phyloP scores from a whole-genome alignment of 2,113 vertebrate species.

The Dasyprocta punctata region DNA sequence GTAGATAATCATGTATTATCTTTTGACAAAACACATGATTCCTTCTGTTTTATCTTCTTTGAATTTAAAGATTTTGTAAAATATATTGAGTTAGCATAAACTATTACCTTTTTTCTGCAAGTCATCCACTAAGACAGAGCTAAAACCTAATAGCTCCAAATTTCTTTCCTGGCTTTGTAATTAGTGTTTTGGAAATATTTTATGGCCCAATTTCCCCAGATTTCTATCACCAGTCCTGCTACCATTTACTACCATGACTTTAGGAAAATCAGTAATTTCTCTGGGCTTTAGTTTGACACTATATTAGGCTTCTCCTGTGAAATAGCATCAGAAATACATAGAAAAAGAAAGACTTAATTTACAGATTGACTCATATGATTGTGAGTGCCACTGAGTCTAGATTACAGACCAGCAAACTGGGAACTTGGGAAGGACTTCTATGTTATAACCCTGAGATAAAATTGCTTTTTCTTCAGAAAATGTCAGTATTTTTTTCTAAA shows the following conservation, averaged over 20 bases:
- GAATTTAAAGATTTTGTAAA: background rate
- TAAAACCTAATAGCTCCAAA: background rate
- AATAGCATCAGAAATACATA: background rate
- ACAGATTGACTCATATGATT: background rate
- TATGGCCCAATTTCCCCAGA: background rate
- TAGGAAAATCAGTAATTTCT: constrained; percentile 11
- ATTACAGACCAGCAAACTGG: background rate
- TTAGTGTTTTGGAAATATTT: constrained; percentile 35
- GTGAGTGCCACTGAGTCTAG: background rate
- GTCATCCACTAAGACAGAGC: background rate
- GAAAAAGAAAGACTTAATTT: background rate
- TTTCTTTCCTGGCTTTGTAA: constrained; percentile 20
- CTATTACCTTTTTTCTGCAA: background rate
- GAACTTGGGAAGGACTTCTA: background rate
- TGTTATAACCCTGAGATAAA: background rate
- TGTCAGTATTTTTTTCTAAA: background rate
- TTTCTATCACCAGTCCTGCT: background rate
- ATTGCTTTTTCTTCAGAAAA: background rate
- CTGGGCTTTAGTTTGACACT: background rate
- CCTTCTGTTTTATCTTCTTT: background rate
- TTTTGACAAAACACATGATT: constrained; percentile 8
- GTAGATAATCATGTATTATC: background rate
- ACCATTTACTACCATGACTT: background rate
- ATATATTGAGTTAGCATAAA: constrained; percentile 1
- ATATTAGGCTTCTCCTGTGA: background rate